Conservation (phyloP, 1,140 invertebrate species). For the Zaprionus africanus region DNA sequence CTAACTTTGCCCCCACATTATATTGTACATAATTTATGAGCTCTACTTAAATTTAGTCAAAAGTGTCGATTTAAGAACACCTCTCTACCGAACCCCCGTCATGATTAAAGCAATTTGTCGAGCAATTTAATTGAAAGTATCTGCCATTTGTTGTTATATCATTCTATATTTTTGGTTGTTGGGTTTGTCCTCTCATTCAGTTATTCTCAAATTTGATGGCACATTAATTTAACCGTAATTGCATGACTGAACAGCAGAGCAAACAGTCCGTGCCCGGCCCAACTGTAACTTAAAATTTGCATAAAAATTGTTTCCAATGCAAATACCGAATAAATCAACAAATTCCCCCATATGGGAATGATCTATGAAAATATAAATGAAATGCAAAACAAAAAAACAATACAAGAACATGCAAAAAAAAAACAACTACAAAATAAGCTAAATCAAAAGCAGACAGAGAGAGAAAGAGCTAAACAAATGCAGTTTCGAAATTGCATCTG, state of each 20-base stretch:
- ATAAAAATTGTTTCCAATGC: conserved; percentile 46
- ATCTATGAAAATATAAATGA: conserved; percentile 30
- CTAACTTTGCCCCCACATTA: conserved; percentile 20
- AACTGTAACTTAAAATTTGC: conserved; percentile 53
- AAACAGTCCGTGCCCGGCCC: conserved; percentile 35
- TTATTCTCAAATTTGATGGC: conserved; percentile 36
- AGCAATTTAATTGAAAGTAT: conserved; percentile 46
- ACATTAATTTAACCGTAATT: conserved; percentile 53
- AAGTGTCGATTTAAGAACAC: not conserved
- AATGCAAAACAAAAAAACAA: conserved; percentile 23
- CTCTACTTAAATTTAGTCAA: conserved; percentile 52
- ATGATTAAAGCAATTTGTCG: conserved; percentile 58
- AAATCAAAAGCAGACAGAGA: conserved; percentile 60
- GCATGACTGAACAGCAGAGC: conserved; percentile 49
- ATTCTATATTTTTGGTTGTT: not conserved
- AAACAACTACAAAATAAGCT: conserved; percentile 58
- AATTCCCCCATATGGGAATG: conserved; percentile 31
- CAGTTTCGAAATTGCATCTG: conserved; percentile 41
- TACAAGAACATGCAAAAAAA: not conserved
- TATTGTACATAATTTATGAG: conserved; percentile 54
- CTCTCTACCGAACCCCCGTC: not conserved
- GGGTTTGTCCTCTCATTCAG: not conserved
- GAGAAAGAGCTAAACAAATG: conserved; percentile 45
- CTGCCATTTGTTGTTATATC: conserved; percentile 43
- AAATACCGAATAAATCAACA: conserved; percentile 37